Base-by-base conservation (phyloP, 2,113 vertebrate genomes). In the Gila orcuttii region DNA sequence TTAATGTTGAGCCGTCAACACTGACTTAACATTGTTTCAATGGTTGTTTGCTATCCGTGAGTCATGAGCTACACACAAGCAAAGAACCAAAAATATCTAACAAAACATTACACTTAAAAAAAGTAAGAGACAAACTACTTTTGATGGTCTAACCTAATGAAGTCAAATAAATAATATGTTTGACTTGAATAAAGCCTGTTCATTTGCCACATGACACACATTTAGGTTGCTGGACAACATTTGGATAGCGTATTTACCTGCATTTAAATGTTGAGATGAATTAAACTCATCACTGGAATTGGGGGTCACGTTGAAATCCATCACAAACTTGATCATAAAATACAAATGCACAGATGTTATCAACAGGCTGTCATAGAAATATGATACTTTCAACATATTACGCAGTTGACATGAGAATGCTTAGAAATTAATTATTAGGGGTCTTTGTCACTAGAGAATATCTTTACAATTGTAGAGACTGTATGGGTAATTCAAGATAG, bases 261-360 rank as follows among this genome's bases (percentile, higher is more conserved):
- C 45, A 36, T 33, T 69, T 21, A 68, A 23, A 31, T 23, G 45
- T 69, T 82, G 80, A 52, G 80, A 69, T 69, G 62, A 82, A 21
- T 82, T 82, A 52, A 50, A 36, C 25, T 23, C 62, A 13, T 68
- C 42, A 66, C 42, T 82, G 62, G 28, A 69, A 52, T 82, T 82
- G 10, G 3, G 2, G 19, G 42, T 82, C 25, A n/a, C 2, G 21
- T 9, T 69, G 45, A 55, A 82, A 36, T 82, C 80, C 80, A 82
- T 82, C 47, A 3, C 64, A 68, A 36, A 12, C 64, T 52, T 45
- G 28, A 23, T 8, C 28, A 69, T 69, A 23, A 33, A 82, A 82
- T 11, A 81, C 15, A 66, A 57, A 81, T 7, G n/a, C 4, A 69
- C 78, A 52, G 36, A 23, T 21, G 15, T 62, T 23, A 66, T 55